Evolutionary conservation across 2,888 invertebrate genomes (phyloP).

Genomic region (Cheilosia vernalis): DNA sequence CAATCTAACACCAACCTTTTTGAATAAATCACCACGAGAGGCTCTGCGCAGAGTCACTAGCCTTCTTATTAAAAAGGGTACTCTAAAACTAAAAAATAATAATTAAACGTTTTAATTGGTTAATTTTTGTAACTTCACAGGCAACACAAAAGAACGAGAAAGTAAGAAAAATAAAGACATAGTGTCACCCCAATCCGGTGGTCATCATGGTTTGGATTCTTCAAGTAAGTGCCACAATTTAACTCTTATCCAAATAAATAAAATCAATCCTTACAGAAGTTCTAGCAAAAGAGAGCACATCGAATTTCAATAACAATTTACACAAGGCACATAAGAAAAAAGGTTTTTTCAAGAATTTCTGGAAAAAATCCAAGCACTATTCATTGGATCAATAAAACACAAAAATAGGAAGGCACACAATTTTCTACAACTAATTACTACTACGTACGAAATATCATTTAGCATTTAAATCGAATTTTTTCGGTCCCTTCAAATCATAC

Average conservation of each 20-base stretch:
- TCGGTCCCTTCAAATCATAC: constrained; percentile 35
- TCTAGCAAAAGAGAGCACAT: constrained; percentile 78
- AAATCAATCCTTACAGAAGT: constrained; percentile 50
- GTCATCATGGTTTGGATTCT: constrained; percentile 59
- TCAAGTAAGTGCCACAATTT: constrained; percentile 57
- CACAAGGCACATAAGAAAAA: constrained; percentile 89
- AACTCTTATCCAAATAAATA: not conserved
- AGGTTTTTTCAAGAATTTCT: constrained; percentile 94
- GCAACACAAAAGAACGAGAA: constrained; percentile 73
- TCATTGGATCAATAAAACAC: constrained; percentile 90
- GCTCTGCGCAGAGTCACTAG: constrained; percentile 94
- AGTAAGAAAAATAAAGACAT: constrained; percentile 72
- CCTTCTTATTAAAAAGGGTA: constrained; percentile 92
- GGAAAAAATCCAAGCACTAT: constrained; percentile 94
- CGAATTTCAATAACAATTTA: constrained; percentile 78
- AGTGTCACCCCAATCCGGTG: constrained; percentile 63
- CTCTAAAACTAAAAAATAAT: not conserved
- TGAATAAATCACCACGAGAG: constrained; percentile 94
- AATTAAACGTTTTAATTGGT: not conserved
- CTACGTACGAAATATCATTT: constrained; percentile 66
- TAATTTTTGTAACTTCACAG: constrained; percentile 22
- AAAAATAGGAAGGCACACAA: constrained; percentile 22
- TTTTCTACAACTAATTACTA: constrained; percentile 66
- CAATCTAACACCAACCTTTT: constrained; percentile 94
- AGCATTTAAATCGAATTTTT: constrained; percentile 63